Evolutionary conservation across 2,888 invertebrate species (phyloP).

Genomic region (Yponomeuta cagnagella): DNA sequence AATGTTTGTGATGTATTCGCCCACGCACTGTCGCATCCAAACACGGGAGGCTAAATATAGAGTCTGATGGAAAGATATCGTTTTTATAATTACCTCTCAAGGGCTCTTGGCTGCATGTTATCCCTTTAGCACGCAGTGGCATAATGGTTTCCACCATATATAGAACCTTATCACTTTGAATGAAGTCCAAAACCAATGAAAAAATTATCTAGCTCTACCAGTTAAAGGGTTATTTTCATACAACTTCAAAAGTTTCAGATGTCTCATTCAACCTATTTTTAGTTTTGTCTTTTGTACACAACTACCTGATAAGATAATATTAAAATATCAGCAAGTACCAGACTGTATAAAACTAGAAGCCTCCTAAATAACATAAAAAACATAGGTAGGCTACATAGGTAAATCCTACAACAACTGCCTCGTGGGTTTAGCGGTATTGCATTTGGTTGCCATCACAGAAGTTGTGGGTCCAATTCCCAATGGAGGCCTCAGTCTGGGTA

Average conservation of each 20-base stretch:
- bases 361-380: background rate
- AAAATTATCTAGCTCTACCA: too few species aligned
- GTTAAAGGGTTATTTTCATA: background rate
- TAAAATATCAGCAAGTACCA: too few species aligned
- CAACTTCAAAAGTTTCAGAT: background rate
- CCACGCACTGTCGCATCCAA: slow-evolving; percentile 28
- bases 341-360: too few species aligned
- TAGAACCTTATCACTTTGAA: too few species aligned
- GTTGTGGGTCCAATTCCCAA: too few species aligned
- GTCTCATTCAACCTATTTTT: background rate
- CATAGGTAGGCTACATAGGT: background rate
- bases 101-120: background rate
- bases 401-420: background rate
- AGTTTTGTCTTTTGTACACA: background rate
- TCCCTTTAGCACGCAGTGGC: too few species aligned
- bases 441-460: background rate
- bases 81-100: background rate
- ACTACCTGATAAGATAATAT: background rate
- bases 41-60: slow-evolving; percentile 1
- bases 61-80: background rate
- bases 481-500: too few species aligned
- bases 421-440: background rate
- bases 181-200: too few species aligned
- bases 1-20: slow-evolving; percentile 22
- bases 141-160: too few species aligned